Base-by-base conservation (phyloP, 1,140 invertebrate genomes). In the Lasioglossum baleicum region DNA sequence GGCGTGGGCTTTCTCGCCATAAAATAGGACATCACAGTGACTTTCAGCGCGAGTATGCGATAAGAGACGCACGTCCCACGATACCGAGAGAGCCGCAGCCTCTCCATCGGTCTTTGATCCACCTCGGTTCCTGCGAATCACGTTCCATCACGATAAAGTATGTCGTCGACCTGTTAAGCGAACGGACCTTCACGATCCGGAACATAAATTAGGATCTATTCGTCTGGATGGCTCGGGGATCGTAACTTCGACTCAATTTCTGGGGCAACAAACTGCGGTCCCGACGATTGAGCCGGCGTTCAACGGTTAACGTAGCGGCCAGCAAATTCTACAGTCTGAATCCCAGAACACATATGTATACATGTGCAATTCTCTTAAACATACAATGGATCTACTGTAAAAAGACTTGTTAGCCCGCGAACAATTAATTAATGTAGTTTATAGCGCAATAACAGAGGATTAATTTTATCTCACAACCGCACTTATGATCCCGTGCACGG, bases 201-300 rank as follows among this genome's bases (percentile, higher is more conserved):
- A n/a, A 79, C 75, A 81, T 75, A 75, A 76, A 74, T 83, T 64
- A 60, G 66, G 65, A 80, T 74, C 72, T 71, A 42, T 31, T 3
- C 20, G 26, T 11, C 17, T 15, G 4, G 8, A 48, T 53, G 40
- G 44, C 26, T 42, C 63, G n/a, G 17, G 15, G 35, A 20, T 35
- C n/a, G 17, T 17, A 35, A n/a, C 17, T 48, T 26, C 60, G n/a
- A 22, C 13, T 22, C 40, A 56, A 31, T 61, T 51, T 42, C 17
- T 6, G 22, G 11, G 6, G 26, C 44, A 31, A 17, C 22, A 51
- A 53, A 67, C 35, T 26, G 40, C 65, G 1, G 35, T 1, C 51
- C 51, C 35, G 2, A 35, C 5, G 5, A 35, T 35, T 35, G 35
- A 35, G 35, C 26, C 26, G 26, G 1, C 26, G 26, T 26, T 26